Percentiles rank a stretch among this genome's conserved stretches.
These are phyloP conservation scores for Craseonycteris thonglongyai DNA, from an alignment of 2,113 vertebrate species.

Conservation along the genomic window DNA sequence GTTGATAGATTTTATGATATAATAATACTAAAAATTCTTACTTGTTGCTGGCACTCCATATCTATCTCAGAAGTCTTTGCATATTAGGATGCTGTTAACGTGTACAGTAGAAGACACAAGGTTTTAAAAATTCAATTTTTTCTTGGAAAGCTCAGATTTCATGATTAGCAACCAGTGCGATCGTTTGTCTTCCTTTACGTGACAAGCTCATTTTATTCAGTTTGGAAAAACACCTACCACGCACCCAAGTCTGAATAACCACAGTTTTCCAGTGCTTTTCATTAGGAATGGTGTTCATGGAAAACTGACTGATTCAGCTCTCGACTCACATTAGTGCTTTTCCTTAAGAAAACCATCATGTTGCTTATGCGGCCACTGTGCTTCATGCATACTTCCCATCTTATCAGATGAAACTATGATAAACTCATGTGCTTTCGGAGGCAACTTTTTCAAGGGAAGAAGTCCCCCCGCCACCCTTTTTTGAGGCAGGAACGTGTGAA, in stretches of 20 bases:
- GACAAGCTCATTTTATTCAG: not conserved
- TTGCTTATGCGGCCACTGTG: not conserved
- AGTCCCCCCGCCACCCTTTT: not conserved
- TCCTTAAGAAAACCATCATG: not conserved
- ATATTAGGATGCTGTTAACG: not conserved
- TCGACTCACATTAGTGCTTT: not conserved
- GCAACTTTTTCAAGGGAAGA: not conserved
- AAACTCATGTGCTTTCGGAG: not conserved
- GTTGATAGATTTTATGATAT: not conserved
- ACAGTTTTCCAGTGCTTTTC: not conserved
- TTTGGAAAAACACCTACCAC: not conserved
- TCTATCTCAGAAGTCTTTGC: not conserved
- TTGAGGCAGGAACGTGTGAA: not conserved
- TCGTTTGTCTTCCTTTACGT: slow-evolving; percentile 10
- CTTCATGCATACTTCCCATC: not conserved
- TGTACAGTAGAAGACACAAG: not conserved
- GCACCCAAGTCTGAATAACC: not conserved
- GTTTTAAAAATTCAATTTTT: slow-evolving; percentile 16
- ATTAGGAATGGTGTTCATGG: not conserved
- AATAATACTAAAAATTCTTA: not conserved
- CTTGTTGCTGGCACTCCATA: not conserved
- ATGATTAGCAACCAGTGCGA: not conserved
- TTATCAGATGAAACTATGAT: not conserved
- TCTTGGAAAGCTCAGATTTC: slow-evolving; percentile 7
- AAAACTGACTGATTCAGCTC: not conserved